Evolutionary conservation across 2,797 vertebrate genomes (phyloP).

Genomic region (Menidia menidia): DNA sequence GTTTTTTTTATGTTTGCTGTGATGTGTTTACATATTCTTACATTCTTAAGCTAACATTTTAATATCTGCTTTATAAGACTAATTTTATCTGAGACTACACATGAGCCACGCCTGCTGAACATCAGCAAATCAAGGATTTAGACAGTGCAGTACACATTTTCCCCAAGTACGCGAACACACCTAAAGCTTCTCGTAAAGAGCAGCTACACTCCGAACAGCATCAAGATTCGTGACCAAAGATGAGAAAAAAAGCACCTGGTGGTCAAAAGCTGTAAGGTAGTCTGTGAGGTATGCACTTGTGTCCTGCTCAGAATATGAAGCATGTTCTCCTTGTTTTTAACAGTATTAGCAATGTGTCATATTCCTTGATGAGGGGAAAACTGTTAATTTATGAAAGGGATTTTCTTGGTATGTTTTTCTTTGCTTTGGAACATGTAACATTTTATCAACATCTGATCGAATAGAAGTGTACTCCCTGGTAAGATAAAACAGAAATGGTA

Average conservation of each 20-base stretch:
- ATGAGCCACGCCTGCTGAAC: slow-evolving; percentile 53
- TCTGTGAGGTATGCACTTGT: slow-evolving; percentile 77
- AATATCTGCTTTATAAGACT: slow-evolving; percentile 64
- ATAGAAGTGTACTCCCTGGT: slow-evolving; percentile 35
- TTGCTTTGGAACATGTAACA: slow-evolving; percentile 31
- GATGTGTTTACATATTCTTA: slow-evolving; percentile 74
- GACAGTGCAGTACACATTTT: slow-evolving; percentile 37
- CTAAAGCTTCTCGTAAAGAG: slow-evolving; percentile 51
- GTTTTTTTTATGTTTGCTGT: slow-evolving; percentile 60
- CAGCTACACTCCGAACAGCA: slow-evolving; percentile 49
- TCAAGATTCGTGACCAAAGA: slow-evolving; percentile 73
- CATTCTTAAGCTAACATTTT: slow-evolving; percentile 70
- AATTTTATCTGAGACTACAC: slow-evolving; percentile 51
- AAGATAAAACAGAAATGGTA: slow-evolving; percentile 30
- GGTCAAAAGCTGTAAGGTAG: slow-evolving; percentile 50
- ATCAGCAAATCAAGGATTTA: slow-evolving; percentile 36
- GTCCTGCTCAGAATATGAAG: slow-evolving; percentile 74
- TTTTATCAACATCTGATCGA: slow-evolving; percentile 43
- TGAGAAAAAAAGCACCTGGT: slow-evolving; percentile 30
- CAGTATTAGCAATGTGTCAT: slow-evolving; percentile 77
- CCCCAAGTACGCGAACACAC: slow-evolving; percentile 36
- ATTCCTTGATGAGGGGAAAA: slow-evolving; percentile 47
- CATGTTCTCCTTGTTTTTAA: slow-evolving; percentile 70
- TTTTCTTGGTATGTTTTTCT: slow-evolving; percentile 46
- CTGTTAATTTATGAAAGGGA: slow-evolving; percentile 64